Base-by-base conservation (phyloP, 2,888 invertebrate species). In the Heliconius cydno region DNA sequence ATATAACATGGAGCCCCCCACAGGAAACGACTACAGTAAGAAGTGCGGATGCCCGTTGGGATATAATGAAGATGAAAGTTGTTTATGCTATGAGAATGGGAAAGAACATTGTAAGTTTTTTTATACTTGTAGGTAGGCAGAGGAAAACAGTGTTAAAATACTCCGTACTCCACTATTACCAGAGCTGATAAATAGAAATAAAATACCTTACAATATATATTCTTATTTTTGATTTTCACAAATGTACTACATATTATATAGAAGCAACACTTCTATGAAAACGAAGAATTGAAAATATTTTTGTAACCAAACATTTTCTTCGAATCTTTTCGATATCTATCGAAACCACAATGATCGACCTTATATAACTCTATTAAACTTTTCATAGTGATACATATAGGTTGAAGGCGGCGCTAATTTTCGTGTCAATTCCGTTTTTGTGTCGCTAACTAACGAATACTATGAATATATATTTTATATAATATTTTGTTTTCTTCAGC, bases 1-100 rank as follows among this genome's bases (percentile, higher is more conserved):
- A 0, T 93, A 90, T 76, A 86, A 85, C 4, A 87, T 85, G 0
- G 82, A 85, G 0, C 85, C 86, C 0, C 90, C 92, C 0, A 82
- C 81, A 0, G 80, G 85, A 1, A 80, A 79, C 6, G 85, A 82
- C 0, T 85, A 77, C 46, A 88, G 88, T 1, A 34, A 84, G 10
- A 81, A 78, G 0, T 93, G 93, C 28, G 94, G 94, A 1, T 94
- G 94, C 67, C 93, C 93, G 0, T 79, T 79, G 0, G 91, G 90
- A 0, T 88, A 86, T n/a, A 81, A 84, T 1, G 92, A 91, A 66
- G 92, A 92, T 57, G 79, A 83, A 0, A 89, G 90, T 65, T 93
- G 93, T 30, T 85, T 94, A 0, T 94, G 94, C 76, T 81, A 82
- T 65, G 68, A 76, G 13, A 83, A 38, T 57, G 68, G 66, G 9